phyloP scores from a whole-genome alignment of 2,888 invertebrate species.

The Spodoptera picta region DNA sequence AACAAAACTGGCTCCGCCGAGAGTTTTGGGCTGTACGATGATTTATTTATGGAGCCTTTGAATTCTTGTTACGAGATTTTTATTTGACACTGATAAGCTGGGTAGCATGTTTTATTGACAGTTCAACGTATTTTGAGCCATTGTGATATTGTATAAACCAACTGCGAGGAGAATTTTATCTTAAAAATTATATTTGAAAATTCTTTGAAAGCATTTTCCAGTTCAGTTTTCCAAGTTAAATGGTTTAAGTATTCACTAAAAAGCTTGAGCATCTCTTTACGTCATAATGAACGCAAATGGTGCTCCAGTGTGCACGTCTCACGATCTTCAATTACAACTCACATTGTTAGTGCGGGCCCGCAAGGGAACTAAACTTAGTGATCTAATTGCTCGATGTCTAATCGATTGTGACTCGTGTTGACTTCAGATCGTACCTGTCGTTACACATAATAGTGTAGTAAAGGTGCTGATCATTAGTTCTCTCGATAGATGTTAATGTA shows the following conservation, averaged over 20 bases:
- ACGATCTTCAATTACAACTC: slow-evolving; percentile 55
- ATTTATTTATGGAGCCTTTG: slow-evolving; percentile 46
- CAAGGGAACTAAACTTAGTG: slow-evolving; percentile 57
- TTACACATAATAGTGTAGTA: slow-evolving; percentile 45
- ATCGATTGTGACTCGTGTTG: slow-evolving; percentile 57
- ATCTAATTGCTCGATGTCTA: slow-evolving; percentile 59
- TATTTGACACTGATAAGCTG: slow-evolving; percentile 31
- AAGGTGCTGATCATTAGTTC: slow-evolving; percentile 26
- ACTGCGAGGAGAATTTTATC: not conserved
- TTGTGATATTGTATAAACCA: not conserved
- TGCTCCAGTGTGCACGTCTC: slow-evolving; percentile 42
- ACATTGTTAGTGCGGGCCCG: slow-evolving; percentile 53
- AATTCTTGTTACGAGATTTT: slow-evolving; percentile 29
- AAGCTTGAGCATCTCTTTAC: slow-evolving; percentile 38
- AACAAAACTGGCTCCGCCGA: slow-evolving; percentile 61
- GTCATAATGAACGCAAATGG: slow-evolving; percentile 49
- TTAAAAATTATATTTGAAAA: slow-evolving; percentile 5
- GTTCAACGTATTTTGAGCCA: not conserved
- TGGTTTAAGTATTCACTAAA: slow-evolving; percentile 25
- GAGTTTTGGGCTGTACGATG: slow-evolving; percentile 45
- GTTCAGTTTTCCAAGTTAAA: slow-evolving; percentile 13
- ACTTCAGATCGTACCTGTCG: slow-evolving; percentile 34
- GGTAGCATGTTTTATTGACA: slow-evolving; percentile 10
- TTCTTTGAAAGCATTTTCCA: slow-evolving; percentile 4
- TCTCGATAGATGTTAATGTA: slow-evolving; percentile 4